Evolutionary conservation across 2,113 vertebrate genomes (phyloP).

Genomic region (Erythrocercus mccallii): DNA sequence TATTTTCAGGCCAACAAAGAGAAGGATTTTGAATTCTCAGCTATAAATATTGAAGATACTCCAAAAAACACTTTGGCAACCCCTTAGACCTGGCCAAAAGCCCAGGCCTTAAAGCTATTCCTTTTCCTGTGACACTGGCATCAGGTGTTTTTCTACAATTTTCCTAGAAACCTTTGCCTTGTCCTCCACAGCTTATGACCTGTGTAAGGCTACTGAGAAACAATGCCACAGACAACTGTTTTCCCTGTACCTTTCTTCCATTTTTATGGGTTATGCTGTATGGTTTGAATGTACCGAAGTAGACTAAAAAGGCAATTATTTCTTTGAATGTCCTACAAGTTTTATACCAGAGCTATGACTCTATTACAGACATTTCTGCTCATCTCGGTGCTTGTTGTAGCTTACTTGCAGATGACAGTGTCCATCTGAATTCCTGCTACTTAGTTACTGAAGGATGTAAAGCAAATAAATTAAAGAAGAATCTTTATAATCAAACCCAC

Average conservation of each 20-base stretch:
- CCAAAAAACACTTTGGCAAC: neutral
- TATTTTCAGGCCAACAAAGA: neutral
- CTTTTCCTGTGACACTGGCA: neutral
- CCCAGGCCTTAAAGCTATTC: neutral
- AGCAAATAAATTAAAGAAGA: slow-evolving; percentile 8
- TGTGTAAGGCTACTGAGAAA: neutral
- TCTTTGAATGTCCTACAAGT: neutral
- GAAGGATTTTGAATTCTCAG: neutral
- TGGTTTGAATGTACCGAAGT: neutral
- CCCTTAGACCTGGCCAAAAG: neutral
- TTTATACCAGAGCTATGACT: neutral
- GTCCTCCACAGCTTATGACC: neutral
- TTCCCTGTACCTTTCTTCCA: neutral
- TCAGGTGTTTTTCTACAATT: neutral
- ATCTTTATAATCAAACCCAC: neutral
- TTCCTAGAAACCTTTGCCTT: neutral
- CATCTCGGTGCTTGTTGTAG: neutral
- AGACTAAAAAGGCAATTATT: neutral
- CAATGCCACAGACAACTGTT: neutral
- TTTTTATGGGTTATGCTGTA: neutral
- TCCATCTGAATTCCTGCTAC: slow-evolving; percentile 12
- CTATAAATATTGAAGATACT: neutral
- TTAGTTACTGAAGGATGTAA: slow-evolving; percentile 14
- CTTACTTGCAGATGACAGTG: neutral
- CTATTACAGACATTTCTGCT: neutral